These are phyloP conservation scores for Odontomachus brunneus DNA, from an alignment of 1,140 invertebrate genomes.

Conservation along the genomic window DNA sequence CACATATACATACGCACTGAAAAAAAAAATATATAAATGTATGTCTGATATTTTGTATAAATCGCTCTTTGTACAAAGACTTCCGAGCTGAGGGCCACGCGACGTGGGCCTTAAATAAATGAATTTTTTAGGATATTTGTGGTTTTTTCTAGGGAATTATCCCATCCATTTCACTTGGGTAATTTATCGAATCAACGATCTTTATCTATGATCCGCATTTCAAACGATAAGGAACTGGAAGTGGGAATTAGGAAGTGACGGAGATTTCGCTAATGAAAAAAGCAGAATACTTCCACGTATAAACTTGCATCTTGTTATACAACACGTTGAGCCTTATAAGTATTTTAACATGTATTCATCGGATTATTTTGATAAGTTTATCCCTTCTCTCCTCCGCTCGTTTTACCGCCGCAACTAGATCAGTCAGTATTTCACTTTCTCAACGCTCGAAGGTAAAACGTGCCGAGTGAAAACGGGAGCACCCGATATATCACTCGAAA, in stretches of 20 bases:
- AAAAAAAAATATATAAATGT: constrained; percentile 53
- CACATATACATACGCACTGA: constrained; percentile 58
- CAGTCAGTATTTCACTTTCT: constrained; percentile 18
- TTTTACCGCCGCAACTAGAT: constrained; percentile 6
- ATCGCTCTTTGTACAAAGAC: constrained; percentile 79
- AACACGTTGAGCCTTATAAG: constrained; percentile 82
- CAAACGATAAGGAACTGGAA: no score
- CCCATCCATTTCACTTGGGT: neutral
- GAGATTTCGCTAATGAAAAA: constrained; percentile 58
- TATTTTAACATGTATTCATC: constrained; percentile 81
- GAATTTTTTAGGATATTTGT: constrained; percentile 79
- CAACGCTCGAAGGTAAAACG: constrained; percentile 50
- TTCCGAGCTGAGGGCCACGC: constrained; percentile 58
- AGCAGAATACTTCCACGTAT: constrained; percentile 73
- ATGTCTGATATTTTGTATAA: constrained; percentile 81
- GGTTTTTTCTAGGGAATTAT: neutral
- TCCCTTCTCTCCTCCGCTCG: constrained; percentile 42
- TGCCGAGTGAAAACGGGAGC: constrained; percentile 26
- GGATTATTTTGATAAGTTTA: constrained; percentile 71
- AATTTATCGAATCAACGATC: constrained; percentile 1
- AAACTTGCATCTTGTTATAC: constrained; percentile 84
- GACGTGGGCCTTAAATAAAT: constrained; percentile 79
- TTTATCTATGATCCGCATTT: neutral
- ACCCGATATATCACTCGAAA: constrained; percentile 39
- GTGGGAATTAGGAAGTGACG: neutral